Evolutionary conservation across 2,797 vertebrate genomes (phyloP), one percentile per base, ranked within the genome.

Genomic region (Microctenopoma lineatum): DNA sequence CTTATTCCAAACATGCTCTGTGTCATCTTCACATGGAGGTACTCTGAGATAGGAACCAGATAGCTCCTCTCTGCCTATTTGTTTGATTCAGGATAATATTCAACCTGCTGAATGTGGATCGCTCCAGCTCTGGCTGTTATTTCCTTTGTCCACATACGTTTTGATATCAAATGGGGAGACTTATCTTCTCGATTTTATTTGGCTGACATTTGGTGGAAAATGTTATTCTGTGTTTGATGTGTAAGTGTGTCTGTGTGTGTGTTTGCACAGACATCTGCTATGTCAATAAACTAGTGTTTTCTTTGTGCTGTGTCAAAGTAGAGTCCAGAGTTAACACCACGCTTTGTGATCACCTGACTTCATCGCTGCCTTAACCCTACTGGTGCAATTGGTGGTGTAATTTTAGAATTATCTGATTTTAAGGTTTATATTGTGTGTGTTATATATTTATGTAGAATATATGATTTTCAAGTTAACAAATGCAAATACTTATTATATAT

Each of bases 211-310:
- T 26, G 47, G 39, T 32, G 54, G 63, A 62, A 71, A 65, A 59
- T 9, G 32, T 10, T 15, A 61, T 48, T 18, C 50, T 75, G 67
- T 66, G 76, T 66, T 53, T 44, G 21, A 45, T 54, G 62, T 62
- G 59, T 73, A 21, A 21, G 51, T 12, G 6, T 79, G 68, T 80
- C 60, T 77, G 34, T 80, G 77, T 84, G 77, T 84, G 85, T 83
- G 71, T 88, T 81, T 88, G 81, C 70, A 66, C 53, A 60, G 82
- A 88, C 87, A 86, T 90, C 81, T 90, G 90, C 69, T 86, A 59
- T 75, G 85, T 90, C 84, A 89, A 83, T 87, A 84, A 82, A 68
- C 67, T 7, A 3, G 53, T n/a, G 58, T 90, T 89, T 83, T 86
- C 77, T 81, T 59, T 74, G 84, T 75, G 88, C 86, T 87, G 80